Percentiles rank a stretch among this genome's conserved stretches.
These are phyloP conservation scores for Tragelaphus oryx DNA, from an alignment of 2,797 vertebrate genomes.

Conservation along the genomic window DNA sequence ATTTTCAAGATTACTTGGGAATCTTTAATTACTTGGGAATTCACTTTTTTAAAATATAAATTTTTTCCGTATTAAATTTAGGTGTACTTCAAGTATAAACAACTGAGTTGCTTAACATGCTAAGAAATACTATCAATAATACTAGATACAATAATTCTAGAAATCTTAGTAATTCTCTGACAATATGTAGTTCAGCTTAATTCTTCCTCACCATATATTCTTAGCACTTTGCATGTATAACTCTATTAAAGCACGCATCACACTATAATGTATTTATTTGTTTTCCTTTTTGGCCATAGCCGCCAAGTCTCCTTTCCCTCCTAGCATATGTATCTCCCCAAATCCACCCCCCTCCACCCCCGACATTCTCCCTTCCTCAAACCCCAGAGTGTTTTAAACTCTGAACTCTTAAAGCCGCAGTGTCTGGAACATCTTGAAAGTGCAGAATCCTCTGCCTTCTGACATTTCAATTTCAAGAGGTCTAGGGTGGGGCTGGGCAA, in stretches of 20 bases:
- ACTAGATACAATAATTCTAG: neutral
- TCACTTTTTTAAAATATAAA: neutral
- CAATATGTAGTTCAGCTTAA: neutral
- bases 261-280: neutral
- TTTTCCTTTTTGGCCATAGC: neutral
- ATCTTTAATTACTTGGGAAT: constrained; percentile 24
- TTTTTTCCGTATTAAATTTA: constrained; percentile 2
- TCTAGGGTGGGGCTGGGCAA: neutral
- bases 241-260: neutral
- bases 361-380: neutral
- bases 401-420: neutral
- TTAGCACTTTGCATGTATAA: neutral
- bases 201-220: neutral
- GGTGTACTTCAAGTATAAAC: neutral
- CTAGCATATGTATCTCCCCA: neutral
- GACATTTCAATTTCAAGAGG: neutral
- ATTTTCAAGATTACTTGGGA: neutral
- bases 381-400: neutral
- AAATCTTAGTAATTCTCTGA: constrained; percentile 9
- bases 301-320: neutral
- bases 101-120: constrained; percentile 20
- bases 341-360: neutral
- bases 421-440: neutral
- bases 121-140: neutral
- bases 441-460: neutral